Percentiles rank a stretch among this genome's conserved stretches.
Evolutionary conservation across 2,113 vertebrate genomes (phyloP).

Genomic region (Tachuris rubrigastra): DNA sequence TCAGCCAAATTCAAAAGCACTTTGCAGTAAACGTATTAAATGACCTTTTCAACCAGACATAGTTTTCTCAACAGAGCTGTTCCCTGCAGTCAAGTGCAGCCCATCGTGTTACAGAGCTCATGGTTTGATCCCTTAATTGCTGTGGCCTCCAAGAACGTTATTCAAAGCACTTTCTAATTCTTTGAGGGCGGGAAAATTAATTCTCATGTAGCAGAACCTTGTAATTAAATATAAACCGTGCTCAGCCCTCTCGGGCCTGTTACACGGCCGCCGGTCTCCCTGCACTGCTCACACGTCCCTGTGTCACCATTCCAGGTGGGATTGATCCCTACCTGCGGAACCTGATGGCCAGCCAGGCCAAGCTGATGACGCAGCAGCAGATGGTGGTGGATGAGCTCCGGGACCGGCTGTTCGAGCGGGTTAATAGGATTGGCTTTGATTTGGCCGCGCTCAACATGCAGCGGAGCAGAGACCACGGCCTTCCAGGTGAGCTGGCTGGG

Average conservation of each 20-base stretch:
- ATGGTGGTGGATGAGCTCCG: slow-evolving; percentile 82
- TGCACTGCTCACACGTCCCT: neutral
- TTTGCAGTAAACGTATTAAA: neutral
- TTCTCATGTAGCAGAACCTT: neutral
- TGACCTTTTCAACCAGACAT: neutral
- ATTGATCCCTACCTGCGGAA: slow-evolving; percentile 82
- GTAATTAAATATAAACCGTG: neutral
- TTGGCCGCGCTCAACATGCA: slow-evolving; percentile 84
- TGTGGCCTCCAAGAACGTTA: neutral
- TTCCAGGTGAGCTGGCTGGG: slow-evolving; percentile 73
- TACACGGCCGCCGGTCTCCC: neutral
- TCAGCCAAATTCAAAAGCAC: neutral
- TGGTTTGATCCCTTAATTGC: neutral
- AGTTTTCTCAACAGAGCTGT: neutral
- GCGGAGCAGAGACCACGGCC: slow-evolving; percentile 78
- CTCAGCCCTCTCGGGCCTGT: neutral
- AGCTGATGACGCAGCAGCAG: slow-evolving; percentile 80
- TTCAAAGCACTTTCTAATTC: neutral
- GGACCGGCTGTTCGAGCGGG: slow-evolving; percentile 80
- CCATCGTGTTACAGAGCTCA: neutral
- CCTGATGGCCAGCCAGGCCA: slow-evolving; percentile 76
- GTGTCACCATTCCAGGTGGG: slow-evolving; percentile 69
- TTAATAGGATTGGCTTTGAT: slow-evolving; percentile 72
- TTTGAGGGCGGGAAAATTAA: neutral
- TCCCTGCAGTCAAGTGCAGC: neutral